Base-by-base conservation (phyloP, 2,888 invertebrate genomes). In the Platypus cylindrus region DNA sequence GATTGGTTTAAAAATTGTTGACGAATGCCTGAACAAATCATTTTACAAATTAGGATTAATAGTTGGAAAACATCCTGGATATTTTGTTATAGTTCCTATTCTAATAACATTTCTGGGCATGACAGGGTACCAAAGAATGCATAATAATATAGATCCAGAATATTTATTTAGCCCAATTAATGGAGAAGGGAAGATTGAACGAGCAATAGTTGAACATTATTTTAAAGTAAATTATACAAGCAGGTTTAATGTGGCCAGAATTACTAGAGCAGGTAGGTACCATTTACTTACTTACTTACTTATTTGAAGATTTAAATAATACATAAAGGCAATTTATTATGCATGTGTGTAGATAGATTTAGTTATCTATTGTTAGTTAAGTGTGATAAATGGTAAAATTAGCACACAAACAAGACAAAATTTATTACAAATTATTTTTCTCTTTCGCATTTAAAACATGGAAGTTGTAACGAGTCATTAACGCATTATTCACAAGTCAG, bases 71-170 rank as follows among this genome's bases (percentile, higher is more conserved):
- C 75, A 82, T 62, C 89, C 89, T 1, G 86, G 85, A 40, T 89
- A 89, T 65, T 90, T 89, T 66, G 71, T 90, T 46, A 77, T 90
- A 50, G 70, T 90, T 36, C 90, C 90, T n/a, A 62, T 89, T 22
- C 71, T 90, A 30, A 63, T 90, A 35, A 76, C 85, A 1, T 62
- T 80, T 36, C 70, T 90, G 33, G 83, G 85, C 61, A 73, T 84
- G 60, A 90, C 90, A 15, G 90, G 90, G 32, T 85, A 82, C 62
- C 90, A 90, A 63, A 71, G 75, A 58, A 71, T 90, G 38, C 67
- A 78, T 57, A 89, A 87, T 64, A 85, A 89, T 65, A 89, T 89
- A 65, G 90, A 90, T 61, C 90, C 90, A 1, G 90, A 90, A 59
- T 91, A 90, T 63, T 69, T 91, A 12, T 91, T 90, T 66, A 86